Percentiles rank a stretch among this genome's conserved stretches.
Evolutionary conservation across 2,797 vertebrate species (phyloP).

Genomic region (Syncerus caffer): DNA sequence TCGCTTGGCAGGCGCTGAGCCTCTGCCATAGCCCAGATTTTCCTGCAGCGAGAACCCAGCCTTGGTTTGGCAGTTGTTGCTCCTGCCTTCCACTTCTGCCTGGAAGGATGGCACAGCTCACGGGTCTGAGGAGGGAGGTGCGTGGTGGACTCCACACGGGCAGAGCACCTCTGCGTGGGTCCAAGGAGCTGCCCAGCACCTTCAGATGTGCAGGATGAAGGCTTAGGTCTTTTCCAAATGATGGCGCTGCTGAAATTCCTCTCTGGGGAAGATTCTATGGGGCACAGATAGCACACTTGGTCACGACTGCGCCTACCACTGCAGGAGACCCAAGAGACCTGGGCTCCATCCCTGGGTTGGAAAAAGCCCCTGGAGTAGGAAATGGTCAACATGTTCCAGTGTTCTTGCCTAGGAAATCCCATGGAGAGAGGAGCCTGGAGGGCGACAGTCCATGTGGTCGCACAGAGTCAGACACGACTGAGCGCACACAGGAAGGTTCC

Average conservation of each 20-base stretch:
- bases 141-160: neutral
- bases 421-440: neutral
- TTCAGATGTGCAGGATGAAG: neutral
- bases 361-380: neutral
- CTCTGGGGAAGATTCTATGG: neutral
- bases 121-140: neutral
- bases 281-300: neutral
- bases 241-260: neutral
- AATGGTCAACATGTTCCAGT: neutral
- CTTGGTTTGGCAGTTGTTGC: constrained; percentile 69
- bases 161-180: neutral
- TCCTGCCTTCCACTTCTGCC: constrained; percentile 54
- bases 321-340: neutral
- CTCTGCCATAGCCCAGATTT: constrained; percentile 20
- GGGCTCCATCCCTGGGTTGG: neutral
- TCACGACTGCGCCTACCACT: neutral
- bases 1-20: constrained; percentile 43
- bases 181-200: neutral
- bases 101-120: neutral
- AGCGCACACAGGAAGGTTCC: neutral
- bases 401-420: neutral
- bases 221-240: neutral
- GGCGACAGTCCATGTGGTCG: neutral
- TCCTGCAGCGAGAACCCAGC: constrained; percentile 70
- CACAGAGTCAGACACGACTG: neutral